Percentiles rank a stretch among this genome's conserved stretches.
Conservation (phyloP, 2,113 vertebrate species). For the Chloroceryle aenea region DNA sequence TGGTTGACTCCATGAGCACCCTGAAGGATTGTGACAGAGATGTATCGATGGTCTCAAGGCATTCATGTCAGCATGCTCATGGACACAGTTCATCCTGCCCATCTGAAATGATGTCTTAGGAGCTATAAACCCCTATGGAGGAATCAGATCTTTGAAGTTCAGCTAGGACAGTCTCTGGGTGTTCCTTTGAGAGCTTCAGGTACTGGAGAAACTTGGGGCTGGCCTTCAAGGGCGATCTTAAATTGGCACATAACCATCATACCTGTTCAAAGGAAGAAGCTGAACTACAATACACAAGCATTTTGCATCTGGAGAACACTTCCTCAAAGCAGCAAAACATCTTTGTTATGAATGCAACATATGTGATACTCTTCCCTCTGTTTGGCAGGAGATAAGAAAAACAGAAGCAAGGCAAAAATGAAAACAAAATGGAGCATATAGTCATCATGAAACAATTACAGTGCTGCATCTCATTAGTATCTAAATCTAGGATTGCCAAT, state of each 20-base stretch:
- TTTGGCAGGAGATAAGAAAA: conserved; percentile 71
- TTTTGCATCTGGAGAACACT: conserved; percentile 43
- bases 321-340: conserved; percentile 24
- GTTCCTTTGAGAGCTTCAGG: not conserved
- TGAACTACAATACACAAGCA: not conserved
- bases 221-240: not conserved
- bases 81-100: not conserved
- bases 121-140: not conserved
- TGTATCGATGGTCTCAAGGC: not conserved
- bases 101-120: not conserved
- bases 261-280: not conserved
- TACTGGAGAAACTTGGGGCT: not conserved
- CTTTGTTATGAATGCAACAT: conserved; percentile 39
- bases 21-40: not conserved
- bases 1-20: not conserved
- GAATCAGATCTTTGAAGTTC: not conserved
- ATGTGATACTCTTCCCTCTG: conserved; percentile 51
- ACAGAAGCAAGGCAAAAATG: conserved; percentile 68
- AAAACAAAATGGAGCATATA: conserved; percentile 56
- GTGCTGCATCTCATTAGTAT: conserved; percentile 47
- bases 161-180: not conserved
- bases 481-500: conserved; percentile 50
- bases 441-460: conserved; percentile 57
- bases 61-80: not conserved
- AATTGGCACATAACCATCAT: accelerated